Conservation (phyloP, 2,113 vertebrate species). For the Coturnix japonica region DNA sequence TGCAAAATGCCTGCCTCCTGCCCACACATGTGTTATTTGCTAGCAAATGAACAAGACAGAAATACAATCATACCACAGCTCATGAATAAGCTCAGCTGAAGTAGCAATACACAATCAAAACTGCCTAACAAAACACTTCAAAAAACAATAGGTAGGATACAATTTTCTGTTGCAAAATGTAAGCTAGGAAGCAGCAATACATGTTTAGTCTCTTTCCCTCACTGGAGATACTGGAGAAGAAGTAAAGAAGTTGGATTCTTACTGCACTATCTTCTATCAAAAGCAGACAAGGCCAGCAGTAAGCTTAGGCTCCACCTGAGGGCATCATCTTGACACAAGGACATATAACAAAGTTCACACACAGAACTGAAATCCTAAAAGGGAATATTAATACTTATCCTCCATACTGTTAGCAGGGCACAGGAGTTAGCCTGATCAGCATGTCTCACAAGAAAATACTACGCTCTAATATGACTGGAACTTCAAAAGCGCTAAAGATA, state of each 20-base stretch:
- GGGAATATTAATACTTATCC: neutral
- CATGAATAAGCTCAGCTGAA: neutral
- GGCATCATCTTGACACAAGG: slow-evolving; percentile 15
- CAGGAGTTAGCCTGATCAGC: neutral
- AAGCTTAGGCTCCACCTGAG: slow-evolving; percentile 12
- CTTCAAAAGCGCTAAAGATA: neutral
- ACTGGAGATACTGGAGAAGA: rapidly evolving
- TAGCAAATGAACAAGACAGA: neutral
- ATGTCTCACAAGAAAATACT: neutral
- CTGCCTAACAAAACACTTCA: neutral
- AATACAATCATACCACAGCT: neutral
- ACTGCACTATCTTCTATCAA: neutral
- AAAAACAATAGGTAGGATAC: neutral
- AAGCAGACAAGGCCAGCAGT: neutral
- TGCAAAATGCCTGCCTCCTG: neutral
- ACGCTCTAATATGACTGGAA: neutral
- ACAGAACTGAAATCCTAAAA: neutral
- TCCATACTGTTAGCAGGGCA: neutral
- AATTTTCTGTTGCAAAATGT: neutral
- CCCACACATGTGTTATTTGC: neutral
- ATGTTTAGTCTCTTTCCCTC: neutral
- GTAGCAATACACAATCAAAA: neutral
- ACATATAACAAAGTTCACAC: neutral
- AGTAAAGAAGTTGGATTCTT: neutral
- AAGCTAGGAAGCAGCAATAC: neutral